phyloP scores from a whole-genome alignment of 2,888 invertebrate species.

The Physocephala rufipes region DNA sequence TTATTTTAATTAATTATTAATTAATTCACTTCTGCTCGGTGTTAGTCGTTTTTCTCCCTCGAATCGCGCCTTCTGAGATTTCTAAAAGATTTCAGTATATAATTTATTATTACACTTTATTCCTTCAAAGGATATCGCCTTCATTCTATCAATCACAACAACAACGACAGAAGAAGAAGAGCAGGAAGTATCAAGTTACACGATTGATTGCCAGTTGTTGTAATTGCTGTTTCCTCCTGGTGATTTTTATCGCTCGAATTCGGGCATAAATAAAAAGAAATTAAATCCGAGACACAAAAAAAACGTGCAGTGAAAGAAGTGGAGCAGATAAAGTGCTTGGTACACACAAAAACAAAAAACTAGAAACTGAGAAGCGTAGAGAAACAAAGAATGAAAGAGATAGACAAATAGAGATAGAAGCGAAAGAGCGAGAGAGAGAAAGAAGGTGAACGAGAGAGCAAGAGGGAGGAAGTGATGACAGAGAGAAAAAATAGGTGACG shows the following conservation, averaged over 20 bases:
- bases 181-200: too few species aligned
- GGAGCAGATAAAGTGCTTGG: background rate
- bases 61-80: background rate
- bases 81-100: slow-evolving; percentile 15
- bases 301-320: background rate
- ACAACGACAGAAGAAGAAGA: background rate
- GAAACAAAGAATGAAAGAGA: slow-evolving; percentile 11
- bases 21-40: background rate
- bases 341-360: background rate
- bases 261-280: too few species aligned
- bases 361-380: too few species aligned
- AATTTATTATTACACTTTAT: slow-evolving; percentile 30
- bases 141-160: background rate
- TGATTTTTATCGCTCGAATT: too few species aligned
- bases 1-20: too few species aligned
- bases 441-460: background rate
- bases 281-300: too few species aligned
- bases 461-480: background rate
- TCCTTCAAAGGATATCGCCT: slow-evolving; percentile 9
- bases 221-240: slow-evolving; percentile 17
- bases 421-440: background rate
- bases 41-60: background rate
- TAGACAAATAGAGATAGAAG: slow-evolving; percentile 1
- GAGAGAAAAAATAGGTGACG: background rate
- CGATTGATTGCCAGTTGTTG: slow-evolving; percentile 5